Evolutionary conservation across 2,113 vertebrate species (phyloP).

Genomic region (Melanocharis versteri): DNA sequence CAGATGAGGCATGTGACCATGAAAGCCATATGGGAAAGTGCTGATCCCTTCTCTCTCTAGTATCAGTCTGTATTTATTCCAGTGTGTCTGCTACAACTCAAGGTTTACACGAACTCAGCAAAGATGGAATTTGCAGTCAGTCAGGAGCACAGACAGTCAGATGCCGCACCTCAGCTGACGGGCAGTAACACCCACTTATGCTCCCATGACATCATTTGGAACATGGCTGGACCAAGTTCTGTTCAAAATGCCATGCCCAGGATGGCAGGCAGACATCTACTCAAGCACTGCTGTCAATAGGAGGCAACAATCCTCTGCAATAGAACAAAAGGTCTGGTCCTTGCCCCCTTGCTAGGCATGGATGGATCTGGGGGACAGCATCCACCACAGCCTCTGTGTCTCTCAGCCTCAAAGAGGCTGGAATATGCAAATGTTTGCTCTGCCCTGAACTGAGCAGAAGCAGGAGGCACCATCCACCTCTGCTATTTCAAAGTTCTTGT

Average conservation of each 20-base stretch:
- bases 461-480: neutral
- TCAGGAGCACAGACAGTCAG: neutral
- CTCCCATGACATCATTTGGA: neutral
- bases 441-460: neutral
- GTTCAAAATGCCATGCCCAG: neutral
- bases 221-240: neutral
- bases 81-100: neutral
- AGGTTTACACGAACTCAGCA: neutral
- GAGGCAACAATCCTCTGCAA: neutral
- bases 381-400: neutral
- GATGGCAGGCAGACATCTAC: neutral
- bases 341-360: neutral
- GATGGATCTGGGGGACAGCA: neutral
- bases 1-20: neutral
- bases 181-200: fast-evolving
- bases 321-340: neutral
- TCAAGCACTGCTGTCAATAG: neutral
- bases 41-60: neutral
- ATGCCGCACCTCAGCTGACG: neutral
- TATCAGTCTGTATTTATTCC: neutral
- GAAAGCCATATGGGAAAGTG: neutral
- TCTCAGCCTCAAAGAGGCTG: neutral
- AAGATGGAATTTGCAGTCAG: neutral
- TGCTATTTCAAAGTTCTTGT: neutral
- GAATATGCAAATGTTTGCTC: neutral